phyloP scores from a whole-genome alignment of 2,797 vertebrate genomes.

The Furcifer pardalis region DNA sequence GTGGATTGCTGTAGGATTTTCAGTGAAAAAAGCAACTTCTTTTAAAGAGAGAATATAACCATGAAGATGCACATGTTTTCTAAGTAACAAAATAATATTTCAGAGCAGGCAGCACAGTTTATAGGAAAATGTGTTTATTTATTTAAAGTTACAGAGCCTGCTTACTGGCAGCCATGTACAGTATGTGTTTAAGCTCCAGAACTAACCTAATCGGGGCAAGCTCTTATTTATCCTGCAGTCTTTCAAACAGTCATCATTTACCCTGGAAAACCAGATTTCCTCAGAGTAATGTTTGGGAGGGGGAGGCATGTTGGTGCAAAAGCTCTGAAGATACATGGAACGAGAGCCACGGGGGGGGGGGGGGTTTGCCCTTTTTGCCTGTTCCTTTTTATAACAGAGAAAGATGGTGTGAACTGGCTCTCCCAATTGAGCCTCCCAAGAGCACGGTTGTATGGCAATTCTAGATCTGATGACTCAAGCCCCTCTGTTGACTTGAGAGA shows the following conservation, averaged over 20 bases:
- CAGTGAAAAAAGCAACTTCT: neutral
- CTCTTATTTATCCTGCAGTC: neutral
- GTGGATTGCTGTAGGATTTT: neutral
- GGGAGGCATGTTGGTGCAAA: too few species aligned
- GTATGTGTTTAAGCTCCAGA: neutral
- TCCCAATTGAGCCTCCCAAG: too few species aligned
- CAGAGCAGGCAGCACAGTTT: neutral
- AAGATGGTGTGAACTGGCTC: too few species aligned
- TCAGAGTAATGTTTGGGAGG: too few species aligned
- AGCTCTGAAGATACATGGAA: too few species aligned
- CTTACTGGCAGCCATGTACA: neutral
- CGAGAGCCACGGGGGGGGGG: too few species aligned
- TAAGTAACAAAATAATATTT: neutral
- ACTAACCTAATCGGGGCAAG: neutral
- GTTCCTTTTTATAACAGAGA: too few species aligned
- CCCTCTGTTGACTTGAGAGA: too few species aligned
- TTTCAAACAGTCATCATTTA: neutral
- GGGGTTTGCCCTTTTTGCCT: too few species aligned
- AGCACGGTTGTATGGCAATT: too few species aligned
- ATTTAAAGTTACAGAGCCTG: neutral
- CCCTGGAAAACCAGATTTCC: neutral
- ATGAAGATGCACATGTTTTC: neutral
- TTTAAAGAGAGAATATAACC: neutral
- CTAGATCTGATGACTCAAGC: too few species aligned
- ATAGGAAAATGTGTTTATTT: neutral